A percentile compares a stretch with the other conserved stretches of the same genome.
phyloP scores from a whole-genome alignment of 2,797 vertebrate genomes.

The Denticeps clupeoides region DNA sequence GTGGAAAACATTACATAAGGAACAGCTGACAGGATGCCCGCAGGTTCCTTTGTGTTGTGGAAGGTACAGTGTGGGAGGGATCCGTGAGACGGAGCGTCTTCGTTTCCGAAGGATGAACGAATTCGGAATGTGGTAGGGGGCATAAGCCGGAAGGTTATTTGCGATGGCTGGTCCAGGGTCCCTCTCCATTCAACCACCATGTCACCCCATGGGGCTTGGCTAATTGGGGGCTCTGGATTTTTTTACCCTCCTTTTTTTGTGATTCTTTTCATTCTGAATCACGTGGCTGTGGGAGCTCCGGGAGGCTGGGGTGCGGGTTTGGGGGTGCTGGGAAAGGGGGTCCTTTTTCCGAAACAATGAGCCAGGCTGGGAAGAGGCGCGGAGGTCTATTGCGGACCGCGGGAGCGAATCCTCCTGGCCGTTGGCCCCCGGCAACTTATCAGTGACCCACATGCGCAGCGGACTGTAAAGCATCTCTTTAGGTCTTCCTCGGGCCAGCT shows the following conservation, averaged over 20 bases:
- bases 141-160: constrained; percentile 46
- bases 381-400: constrained; percentile 36
- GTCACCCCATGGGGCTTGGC: constrained; percentile 64
- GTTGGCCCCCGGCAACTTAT: constrained; percentile 58
- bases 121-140: constrained; percentile 18
- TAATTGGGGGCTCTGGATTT: constrained; percentile 66
- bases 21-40: too few relatives aligned
- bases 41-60: too few relatives aligned
- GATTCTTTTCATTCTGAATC: constrained; percentile 43
- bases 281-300: constrained; percentile 30
- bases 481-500: constrained; percentile 14
- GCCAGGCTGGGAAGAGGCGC: constrained; percentile 34
- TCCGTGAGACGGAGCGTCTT: too few relatives aligned
- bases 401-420: constrained; percentile 55
- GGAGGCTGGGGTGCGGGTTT: constrained; percentile 33
- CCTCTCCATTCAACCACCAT: constrained; percentile 56
- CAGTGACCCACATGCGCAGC: constrained; percentile 65
- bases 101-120: not conserved
- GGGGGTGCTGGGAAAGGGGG: constrained; percentile 21
- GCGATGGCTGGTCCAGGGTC: constrained; percentile 53
- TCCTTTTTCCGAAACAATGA: constrained; percentile 17
- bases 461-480: constrained; percentile 61
- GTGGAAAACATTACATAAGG: too few relatives aligned
- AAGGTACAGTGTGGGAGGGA: too few relatives aligned
- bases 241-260: constrained; percentile 40